A percentile compares a stretch with the other conserved stretches of the same genome.
Evolutionary conservation across 1,140 invertebrate genomes (phyloP).

Genomic region (Drosophila novamexicana): DNA sequence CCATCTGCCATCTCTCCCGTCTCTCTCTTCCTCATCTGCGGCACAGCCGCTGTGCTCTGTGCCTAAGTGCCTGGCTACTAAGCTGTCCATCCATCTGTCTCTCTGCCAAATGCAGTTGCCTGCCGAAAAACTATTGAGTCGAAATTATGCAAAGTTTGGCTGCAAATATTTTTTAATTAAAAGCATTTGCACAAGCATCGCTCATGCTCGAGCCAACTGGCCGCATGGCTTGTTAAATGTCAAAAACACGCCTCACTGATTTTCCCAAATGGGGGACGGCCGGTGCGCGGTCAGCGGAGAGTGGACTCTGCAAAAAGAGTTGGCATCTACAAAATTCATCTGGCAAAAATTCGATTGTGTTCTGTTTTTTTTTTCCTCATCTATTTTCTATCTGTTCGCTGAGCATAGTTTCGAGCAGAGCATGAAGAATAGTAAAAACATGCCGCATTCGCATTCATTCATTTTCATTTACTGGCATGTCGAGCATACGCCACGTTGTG

Average conservation of each 20-base stretch:
- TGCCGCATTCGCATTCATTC: slow-evolving; percentile 60
- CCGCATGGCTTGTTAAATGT: slow-evolving; percentile 68
- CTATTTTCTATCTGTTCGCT: slow-evolving; percentile 17
- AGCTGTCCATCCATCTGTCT: slow-evolving; percentile 9
- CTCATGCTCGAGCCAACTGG: slow-evolving; percentile 41
- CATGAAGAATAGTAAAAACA: slow-evolving; percentile 48
- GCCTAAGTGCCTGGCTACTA: slow-evolving; percentile 54
- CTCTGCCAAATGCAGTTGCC: slow-evolving; percentile 35
- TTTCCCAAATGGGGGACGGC: slow-evolving; percentile 13
- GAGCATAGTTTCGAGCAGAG: slow-evolving; percentile 34
- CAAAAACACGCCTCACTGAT: slow-evolving; percentile 71
- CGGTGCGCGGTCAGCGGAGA: background rate
- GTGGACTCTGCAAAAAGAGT: slow-evolving; percentile 22
- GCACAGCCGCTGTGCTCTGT: slow-evolving; percentile 39
- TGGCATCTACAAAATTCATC: slow-evolving; percentile 64
- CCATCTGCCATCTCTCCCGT: background rate
- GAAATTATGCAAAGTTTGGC: slow-evolving; percentile 70
- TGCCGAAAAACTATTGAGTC: slow-evolving; percentile 52
- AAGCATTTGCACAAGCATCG: slow-evolving; percentile 56
- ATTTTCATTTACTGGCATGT: slow-evolving; percentile 69
- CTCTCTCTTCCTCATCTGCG: slow-evolving; percentile 15
- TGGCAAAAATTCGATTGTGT: slow-evolving; percentile 67
- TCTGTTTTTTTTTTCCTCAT: slow-evolving; percentile 20
- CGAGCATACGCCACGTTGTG: slow-evolving; percentile 41
- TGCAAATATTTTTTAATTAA: slow-evolving; percentile 76